Conservation (phyloP, 2,888 invertebrate species). For the Sicus ferrugineus region DNA sequence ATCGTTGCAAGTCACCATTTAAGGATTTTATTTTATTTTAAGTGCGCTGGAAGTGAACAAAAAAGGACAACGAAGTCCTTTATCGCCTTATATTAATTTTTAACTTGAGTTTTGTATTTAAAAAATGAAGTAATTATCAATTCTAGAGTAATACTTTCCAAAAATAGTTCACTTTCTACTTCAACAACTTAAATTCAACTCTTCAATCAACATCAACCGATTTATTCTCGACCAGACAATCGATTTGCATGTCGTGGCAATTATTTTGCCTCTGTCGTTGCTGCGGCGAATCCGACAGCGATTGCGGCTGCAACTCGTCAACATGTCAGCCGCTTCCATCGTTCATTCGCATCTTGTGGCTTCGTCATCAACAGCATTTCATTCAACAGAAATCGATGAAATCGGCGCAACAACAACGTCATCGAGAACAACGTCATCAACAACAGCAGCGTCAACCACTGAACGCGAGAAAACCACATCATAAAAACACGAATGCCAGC, state of each 20-base stretch:
- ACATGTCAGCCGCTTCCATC: neutral
- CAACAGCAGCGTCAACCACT: no score
- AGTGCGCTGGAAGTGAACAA: no score
- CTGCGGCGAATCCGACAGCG: neutral
- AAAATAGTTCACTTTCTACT: neutral
- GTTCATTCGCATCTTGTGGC: neutral
- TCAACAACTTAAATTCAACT: neutral
- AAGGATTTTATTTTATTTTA: no score
- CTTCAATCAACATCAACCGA: neutral
- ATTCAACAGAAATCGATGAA: neutral
- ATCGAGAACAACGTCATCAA: no score
- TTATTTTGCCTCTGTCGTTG: neutral
- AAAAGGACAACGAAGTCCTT: no score
- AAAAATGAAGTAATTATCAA: no score
- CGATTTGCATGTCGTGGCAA: neutral
- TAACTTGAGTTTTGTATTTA: no score
- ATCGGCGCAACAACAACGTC: no score
- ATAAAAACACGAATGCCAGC: no score
- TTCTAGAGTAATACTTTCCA: neutral
- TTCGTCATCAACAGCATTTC: neutral
- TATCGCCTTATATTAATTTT: no score
- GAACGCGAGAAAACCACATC: no score
- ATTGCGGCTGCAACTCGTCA: neutral
- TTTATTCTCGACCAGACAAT: neutral
- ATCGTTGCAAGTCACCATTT: no score